Conservation (phyloP, 2,113 vertebrate genomes). For the Trichechus manatus region DNA sequence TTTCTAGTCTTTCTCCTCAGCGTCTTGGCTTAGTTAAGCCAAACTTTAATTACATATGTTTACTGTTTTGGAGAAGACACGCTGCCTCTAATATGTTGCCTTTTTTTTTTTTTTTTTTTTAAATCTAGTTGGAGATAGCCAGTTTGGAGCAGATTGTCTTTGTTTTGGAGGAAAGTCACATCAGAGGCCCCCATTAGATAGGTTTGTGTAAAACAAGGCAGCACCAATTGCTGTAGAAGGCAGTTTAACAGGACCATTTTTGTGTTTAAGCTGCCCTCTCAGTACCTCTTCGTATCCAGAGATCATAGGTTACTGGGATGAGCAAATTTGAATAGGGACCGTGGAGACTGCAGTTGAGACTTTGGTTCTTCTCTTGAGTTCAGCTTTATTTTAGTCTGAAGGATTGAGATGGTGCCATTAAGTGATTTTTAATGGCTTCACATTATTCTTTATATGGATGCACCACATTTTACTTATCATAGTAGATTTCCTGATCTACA, state of each 20-base stretch:
- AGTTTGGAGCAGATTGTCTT: neutral
- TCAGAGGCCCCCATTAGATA: neutral
- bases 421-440: neutral
- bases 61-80: neutral
- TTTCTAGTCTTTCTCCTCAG: neutral
- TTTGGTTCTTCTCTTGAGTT: neutral
- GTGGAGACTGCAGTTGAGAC: neutral
- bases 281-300: neutral
- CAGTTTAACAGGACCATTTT: neutral
- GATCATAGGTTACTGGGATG: neutral
- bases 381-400: neutral
- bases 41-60: slow-evolving; percentile 1
- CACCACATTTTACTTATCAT: neutral
- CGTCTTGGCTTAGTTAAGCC: neutral
- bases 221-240: neutral
- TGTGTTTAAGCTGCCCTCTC: neutral
- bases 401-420: neutral
- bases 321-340: neutral
- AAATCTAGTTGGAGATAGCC: neutral
- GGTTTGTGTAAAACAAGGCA: neutral
- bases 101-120: neutral
- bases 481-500: neutral
- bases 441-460: neutral
- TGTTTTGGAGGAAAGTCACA: neutral
- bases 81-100: slow-evolving; percentile 26